These are phyloP conservation scores for Melanotaenia nigrans DNA, from an alignment of 2,797 vertebrate genomes.

Conservation along the genomic window DNA sequence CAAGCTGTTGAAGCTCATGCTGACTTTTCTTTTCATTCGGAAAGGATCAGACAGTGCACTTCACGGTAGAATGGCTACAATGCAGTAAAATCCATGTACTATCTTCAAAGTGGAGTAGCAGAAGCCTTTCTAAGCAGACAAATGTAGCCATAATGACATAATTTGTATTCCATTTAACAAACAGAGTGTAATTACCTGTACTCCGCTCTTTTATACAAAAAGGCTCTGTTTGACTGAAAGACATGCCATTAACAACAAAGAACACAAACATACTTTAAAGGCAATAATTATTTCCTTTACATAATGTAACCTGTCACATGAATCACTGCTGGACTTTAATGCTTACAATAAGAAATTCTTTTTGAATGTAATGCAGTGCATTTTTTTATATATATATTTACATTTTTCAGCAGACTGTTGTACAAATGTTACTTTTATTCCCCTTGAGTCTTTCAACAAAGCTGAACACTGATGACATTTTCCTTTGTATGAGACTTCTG, in stretches of 20 bases:
- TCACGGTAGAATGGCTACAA: conserved; percentile 17
- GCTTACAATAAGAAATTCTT: conserved; percentile 1
- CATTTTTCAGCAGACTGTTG: background rate
- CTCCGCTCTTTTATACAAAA: conserved; percentile 3
- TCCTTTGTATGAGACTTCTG: conserved; percentile 27
- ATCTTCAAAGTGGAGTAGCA: conserved; percentile 50
- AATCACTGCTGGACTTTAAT: conserved; percentile 5
- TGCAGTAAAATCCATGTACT: conserved; percentile 36
- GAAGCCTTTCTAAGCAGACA: conserved; percentile 20
- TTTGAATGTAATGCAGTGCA: conserved; percentile 17
- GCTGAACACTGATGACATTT: conserved; percentile 26
- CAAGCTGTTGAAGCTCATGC: conserved; percentile 21
- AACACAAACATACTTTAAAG: conserved; percentile 15
- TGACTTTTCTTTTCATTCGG: conserved; percentile 33
- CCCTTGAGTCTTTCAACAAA: conserved; percentile 32
- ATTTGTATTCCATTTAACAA: conserved; percentile 38
- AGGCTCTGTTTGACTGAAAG: conserved; percentile 8
- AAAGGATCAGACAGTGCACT: conserved; percentile 21
- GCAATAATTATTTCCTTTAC: conserved; percentile 10
- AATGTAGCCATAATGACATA: conserved; percentile 39
- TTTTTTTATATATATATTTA: conserved; percentile 6
- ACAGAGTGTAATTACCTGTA: conserved; percentile 33
- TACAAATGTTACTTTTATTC: conserved; percentile 29
- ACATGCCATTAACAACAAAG: conserved; percentile 21
- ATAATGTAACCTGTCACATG: background rate